Evolutionary conservation across 2,888 invertebrate species (phyloP).

Genomic region (Hybos culiciformis): DNA sequence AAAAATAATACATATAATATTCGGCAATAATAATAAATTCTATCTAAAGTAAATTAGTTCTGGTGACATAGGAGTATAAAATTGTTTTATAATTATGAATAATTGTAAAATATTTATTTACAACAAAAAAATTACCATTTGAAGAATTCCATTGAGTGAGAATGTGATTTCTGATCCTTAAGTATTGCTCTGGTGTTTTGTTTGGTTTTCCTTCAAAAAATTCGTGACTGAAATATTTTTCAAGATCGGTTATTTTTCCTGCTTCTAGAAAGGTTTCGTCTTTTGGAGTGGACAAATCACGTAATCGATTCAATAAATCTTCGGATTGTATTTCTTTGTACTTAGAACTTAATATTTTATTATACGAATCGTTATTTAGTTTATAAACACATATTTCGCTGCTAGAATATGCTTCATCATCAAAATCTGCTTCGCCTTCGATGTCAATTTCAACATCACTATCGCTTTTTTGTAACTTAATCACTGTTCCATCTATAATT

Average conservation of each 20-base stretch:
- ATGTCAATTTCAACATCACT: slow-evolving; percentile 48
- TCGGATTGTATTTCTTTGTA: slow-evolving; percentile 2
- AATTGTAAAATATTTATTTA: too few relatives aligned
- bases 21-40: too few relatives aligned
- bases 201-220: slow-evolving; percentile 41
- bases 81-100: too few relatives aligned
- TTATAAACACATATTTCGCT: too few relatives aligned
- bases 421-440: slow-evolving; percentile 35
- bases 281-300: slow-evolving; percentile 35
- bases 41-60: too few relatives aligned
- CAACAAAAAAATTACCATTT: slow-evolving; percentile 12
- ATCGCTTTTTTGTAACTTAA: slow-evolving; percentile 30
- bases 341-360: neutral
- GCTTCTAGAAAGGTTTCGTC: slow-evolving; percentile 33
- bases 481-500: slow-evolving; percentile 6
- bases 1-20: too few relatives aligned
- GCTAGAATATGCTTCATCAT: neutral
- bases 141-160: slow-evolving; percentile 41
- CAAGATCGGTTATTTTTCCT: slow-evolving; percentile 37
- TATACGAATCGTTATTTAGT: neutral
- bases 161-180: slow-evolving; percentile 46
- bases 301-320: slow-evolving; percentile 18
- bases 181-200: slow-evolving; percentile 43
- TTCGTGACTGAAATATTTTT: slow-evolving; percentile 41
- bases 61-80: too few relatives aligned